phyloP scores from a whole-genome alignment of 53 echinoderm and acorn worm genomes.

The Stichopus horrens region DNA sequence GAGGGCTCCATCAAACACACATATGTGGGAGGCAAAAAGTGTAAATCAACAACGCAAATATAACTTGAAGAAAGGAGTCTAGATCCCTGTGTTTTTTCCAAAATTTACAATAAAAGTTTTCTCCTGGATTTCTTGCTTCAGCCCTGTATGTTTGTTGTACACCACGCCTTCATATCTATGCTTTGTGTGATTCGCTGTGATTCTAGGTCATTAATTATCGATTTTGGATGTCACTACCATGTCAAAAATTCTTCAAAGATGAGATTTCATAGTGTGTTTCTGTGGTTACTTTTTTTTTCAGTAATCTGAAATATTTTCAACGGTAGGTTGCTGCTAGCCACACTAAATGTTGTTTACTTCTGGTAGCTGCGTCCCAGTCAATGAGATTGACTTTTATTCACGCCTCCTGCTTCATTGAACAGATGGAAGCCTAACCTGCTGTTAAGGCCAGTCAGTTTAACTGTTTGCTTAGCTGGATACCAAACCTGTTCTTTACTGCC shows the following conservation, averaged over 20 bases:
- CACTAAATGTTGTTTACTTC: not conserved
- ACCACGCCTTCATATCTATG: no score
- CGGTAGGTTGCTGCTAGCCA: no score
- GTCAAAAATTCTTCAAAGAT: not conserved
- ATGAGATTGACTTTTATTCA: not conserved
- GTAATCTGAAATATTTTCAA: not conserved
- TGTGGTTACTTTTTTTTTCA: not conserved
- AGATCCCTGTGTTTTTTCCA: no score
- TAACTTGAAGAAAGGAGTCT: no score
- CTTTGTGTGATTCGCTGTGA: no score
- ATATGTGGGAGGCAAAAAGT: no score
- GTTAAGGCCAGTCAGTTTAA: constrained; percentile 4
- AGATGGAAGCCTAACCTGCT: constrained; percentile 9
- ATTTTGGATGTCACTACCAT: not conserved
- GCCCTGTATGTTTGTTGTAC: no score
- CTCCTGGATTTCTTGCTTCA: no score
- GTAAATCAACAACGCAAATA: no score
- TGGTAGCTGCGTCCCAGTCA: not conserved
- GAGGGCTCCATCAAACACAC: no score
- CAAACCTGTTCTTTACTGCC: not conserved
- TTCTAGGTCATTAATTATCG: no score
- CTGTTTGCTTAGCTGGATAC: constrained; percentile 36
- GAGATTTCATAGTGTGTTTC: not conserved
- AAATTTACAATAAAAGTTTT: no score
- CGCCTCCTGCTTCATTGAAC: constrained; percentile 12